These are phyloP conservation scores for Trochalopteron elliotii DNA, from an alignment of 2,113 vertebrate species.

Conservation along the genomic window DNA sequence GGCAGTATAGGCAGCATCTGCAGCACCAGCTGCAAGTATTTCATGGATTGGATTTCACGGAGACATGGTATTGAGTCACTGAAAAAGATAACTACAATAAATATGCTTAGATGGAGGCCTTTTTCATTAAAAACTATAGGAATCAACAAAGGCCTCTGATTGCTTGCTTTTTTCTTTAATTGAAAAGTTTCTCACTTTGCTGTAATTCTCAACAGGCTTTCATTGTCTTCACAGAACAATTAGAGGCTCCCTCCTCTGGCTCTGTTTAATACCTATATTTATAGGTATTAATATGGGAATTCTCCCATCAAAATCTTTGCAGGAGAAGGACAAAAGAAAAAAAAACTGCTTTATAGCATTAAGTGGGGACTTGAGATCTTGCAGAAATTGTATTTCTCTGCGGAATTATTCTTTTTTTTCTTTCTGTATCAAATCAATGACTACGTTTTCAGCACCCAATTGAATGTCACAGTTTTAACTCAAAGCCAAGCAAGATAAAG, in stretches of 20 bases:
- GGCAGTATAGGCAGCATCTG: neutral
- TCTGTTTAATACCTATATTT: slow-evolving; percentile 6
- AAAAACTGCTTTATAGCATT: neutral
- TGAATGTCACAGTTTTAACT: slow-evolving; percentile 30
- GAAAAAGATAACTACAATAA: neutral
- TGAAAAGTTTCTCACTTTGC: slow-evolving; percentile 9
- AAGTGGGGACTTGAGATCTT: neutral
- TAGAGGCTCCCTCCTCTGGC: neutral
- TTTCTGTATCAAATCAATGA: neutral
- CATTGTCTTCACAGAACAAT: neutral
- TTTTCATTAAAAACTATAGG: neutral
- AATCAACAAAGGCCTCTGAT: neutral
- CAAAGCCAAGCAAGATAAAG: slow-evolving; percentile 12
- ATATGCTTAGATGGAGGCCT: neutral
- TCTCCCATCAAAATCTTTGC: neutral
- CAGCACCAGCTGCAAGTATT: neutral
- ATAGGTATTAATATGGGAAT: neutral
- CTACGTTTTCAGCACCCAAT: slow-evolving; percentile 13
- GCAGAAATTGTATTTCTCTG: neutral
- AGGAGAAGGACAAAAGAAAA: neutral
- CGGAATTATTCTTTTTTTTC: slow-evolving; percentile 13
- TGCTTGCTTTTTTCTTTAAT: neutral
- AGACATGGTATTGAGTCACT: neutral
- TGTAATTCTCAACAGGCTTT: slow-evolving; percentile 12
- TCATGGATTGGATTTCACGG: neutral